Evolutionary conservation across 1,140 invertebrate species (phyloP).

Genomic region (Arctopsyche grandis): DNA sequence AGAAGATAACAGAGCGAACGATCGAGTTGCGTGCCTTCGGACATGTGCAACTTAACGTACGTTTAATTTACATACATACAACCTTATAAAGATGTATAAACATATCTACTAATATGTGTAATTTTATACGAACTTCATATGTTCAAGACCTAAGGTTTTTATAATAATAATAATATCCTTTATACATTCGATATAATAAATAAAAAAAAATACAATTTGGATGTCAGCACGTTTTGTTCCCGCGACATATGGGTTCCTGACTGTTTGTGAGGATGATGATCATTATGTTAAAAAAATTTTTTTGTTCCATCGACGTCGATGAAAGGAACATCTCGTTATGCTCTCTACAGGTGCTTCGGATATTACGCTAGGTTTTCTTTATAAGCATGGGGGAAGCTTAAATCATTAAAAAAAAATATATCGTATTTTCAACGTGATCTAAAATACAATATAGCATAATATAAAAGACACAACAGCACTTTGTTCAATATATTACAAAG

Average conservation of each 20-base stretch:
- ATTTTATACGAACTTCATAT: background rate
- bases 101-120: background rate
- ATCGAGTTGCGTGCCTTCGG: slow-evolving; percentile 22
- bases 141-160: background rate
- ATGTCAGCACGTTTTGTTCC: slow-evolving; percentile 52
- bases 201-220: slow-evolving; percentile 52
- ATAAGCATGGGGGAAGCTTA: slow-evolving; percentile 7
- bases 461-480: background rate
- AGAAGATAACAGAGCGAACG: slow-evolving; percentile 30
- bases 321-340: slow-evolving; percentile 49
- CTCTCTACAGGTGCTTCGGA: slow-evolving; percentile 51
- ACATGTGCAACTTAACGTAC: slow-evolving; percentile 5
- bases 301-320: slow-evolving; percentile 24
- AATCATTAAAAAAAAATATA: slow-evolving; percentile 22
- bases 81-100: background rate
- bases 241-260: slow-evolving; percentile 53
- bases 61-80: slow-evolving; percentile 21
- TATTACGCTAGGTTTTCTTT: slow-evolving; percentile 26
- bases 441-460: background rate
- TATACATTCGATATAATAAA: slow-evolving; percentile 29
- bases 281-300: slow-evolving; percentile 45
- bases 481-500: too few relatives aligned
- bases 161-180: slow-evolving; percentile 17
- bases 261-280: slow-evolving; percentile 47
- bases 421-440: background rate